Evolutionary conservation across 2,888 invertebrate species (phyloP).

Genomic region (Drosophila vallismaia): DNA sequence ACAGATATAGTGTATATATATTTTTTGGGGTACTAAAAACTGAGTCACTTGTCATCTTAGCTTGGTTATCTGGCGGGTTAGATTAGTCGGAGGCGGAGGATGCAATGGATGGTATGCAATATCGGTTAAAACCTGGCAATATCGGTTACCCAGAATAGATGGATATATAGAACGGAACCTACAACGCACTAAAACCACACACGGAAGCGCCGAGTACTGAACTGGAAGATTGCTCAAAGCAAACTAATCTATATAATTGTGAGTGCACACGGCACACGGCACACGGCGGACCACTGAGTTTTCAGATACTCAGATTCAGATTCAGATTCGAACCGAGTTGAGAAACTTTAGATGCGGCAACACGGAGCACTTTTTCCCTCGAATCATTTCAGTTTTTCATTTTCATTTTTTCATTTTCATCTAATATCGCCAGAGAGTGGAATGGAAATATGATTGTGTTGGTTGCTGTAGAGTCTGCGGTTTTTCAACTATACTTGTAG

Average conservation of each 20-base stretch:
- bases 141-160: conserved; percentile 1
- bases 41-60: conserved; percentile 25
- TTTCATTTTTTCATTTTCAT: conserved; percentile 46
- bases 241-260: conserved; percentile 79
- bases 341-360: conserved; percentile 75
- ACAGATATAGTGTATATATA: conserved; percentile 27
- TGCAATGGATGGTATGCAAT: conserved; percentile 37
- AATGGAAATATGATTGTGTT: conserved; percentile 69
- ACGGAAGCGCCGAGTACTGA: conserved; percentile 73
- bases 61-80: conserved; percentile 15
- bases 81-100: conserved; percentile 29
- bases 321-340: conserved; percentile 39
- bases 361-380: conserved; percentile 45
- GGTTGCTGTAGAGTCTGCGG: conserved; percentile 27
- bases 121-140: conserved; percentile 51
- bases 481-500: conserved; percentile 36
- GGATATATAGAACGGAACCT: conserved; percentile 55
- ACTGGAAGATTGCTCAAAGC: conserved; percentile 80
- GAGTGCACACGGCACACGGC: conserved; percentile 79
- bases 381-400: conserved; percentile 35
- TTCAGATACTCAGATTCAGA: conserved; percentile 46
- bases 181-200: conserved; percentile 70
- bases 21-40: conserved; percentile 21
- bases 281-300: conserved; percentile 50
- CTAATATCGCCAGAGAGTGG: conserved; percentile 74